Evolutionary conservation across 2,797 vertebrate species (phyloP), one percentile per base, ranked within the genome.

Genomic region (Chelon labrosus): DNA sequence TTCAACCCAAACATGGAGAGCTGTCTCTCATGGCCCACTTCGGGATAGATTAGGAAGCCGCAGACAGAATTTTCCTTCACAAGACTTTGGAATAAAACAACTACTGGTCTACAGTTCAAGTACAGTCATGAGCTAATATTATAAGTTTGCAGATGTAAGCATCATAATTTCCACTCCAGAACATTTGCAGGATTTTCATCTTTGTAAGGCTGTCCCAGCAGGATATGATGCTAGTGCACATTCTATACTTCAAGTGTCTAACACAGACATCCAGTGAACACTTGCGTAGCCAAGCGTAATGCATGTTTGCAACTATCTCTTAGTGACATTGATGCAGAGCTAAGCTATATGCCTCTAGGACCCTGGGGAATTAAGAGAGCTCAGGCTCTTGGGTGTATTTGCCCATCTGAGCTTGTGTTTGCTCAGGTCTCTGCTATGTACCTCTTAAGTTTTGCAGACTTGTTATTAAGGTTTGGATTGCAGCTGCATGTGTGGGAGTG

Each of bases 1-100:
- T 80, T 85, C 81, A 81, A 65, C 82, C 70, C 75, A 79, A 82
- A 85, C 80, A 84, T 62, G 70, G 78, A 85, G 85, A 83, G 76
- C 81, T 77, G 81, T 74, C 69, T 84, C 75, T 85, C 68, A 69
- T 77, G 79, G 65, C 75, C 79, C 77, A 76, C 77, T 90, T 88
- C 87, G 85, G 69, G 65, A 54, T 64, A 79, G 89, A 92, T 90
- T 87, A 89, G 51, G 70, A 84, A 49, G 52, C 65, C 66, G 70
- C 60, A 73, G 62, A 75, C 60, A 42, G 39, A 49, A 53, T 47
- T 79, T 68, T 49, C 64, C 55, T 57, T 60, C 73, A 69, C 59
- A 59, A 63, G 63, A 71, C 14, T 72, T 62, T 74, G 12, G 14
- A 64, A 73, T 65, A 17, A 80, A 57, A 16, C 59, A 69, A 50